Evolutionary conservation across 1,140 invertebrate genomes (phyloP), one percentile per base, ranked within the genome.

Genomic region (Drosophila kurseongensis): DNA sequence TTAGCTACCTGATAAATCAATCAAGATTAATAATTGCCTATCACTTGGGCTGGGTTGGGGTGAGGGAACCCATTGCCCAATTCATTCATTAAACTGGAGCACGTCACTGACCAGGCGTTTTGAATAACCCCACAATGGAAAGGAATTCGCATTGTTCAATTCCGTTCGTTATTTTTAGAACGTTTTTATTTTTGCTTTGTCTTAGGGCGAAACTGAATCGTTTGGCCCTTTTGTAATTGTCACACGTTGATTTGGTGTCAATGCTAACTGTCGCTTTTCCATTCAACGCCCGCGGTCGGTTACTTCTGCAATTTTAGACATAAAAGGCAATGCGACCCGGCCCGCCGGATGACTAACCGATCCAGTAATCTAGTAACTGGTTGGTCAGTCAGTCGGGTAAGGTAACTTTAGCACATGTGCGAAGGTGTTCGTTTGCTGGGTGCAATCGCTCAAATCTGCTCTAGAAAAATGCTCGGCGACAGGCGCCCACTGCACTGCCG

Each of bases 261-360:
- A 91, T 91, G 89, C 88, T 91, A 91, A 91, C 67, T 60, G 69
- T 72, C 66, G 66, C 51, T 71, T 59, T 41, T 72, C 80, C 75
- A 75, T 83, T 80, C 80, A 86, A 62, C 78, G 81, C 81, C 81
- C 67, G 60, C 73, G 68, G 82, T 68, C 71, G 74, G 84, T 83
- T 79, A 91, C 89, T 85, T 91, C 89, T 91, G 89, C 89, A 85
- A 91, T 85, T 91, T 91, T 91, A 90, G 76, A 91, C 89, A 80
- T 90, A 91, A 85, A 91, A 85, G 84, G 83, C 84, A 89, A 82
- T 69, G 84, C 75, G 78, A 77, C 51, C 68, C 60, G 41, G 75
- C 55, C 68, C 60, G 41, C 56, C 60, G 56, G 42, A 50, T 66
- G 56, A 65, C 80, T 45, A 75, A 62, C 51, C 58, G 59, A 57